Conservation (phyloP, 1,140 invertebrate species). For the Bombus pascuorum region DNA sequence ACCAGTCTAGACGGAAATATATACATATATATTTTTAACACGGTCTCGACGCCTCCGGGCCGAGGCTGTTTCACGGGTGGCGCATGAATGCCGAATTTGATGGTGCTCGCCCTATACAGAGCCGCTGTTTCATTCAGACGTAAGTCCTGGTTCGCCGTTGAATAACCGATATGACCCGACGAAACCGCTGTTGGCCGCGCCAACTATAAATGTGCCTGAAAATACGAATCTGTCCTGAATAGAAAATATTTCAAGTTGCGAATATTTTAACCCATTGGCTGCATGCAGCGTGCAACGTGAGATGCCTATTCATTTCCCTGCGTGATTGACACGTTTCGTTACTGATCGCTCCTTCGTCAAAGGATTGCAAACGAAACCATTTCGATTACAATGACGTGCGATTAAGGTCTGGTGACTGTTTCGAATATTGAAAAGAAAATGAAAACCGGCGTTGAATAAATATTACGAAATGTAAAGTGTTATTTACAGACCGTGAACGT, state of each 20-base stretch:
- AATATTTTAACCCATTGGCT: not conserved
- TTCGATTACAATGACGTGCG: not conserved
- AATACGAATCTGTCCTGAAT: not conserved
- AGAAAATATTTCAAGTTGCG: not conserved
- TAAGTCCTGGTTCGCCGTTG: slow-evolving; percentile 17
- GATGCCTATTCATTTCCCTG: too few species aligned
- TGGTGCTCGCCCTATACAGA: not conserved
- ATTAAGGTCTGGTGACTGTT: not conserved
- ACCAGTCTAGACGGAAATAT: not conserved
- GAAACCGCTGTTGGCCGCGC: slow-evolving; percentile 15
- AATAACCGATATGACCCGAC: slow-evolving; percentile 51
- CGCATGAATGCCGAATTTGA: slow-evolving; percentile 33
- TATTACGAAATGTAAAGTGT: too few species aligned
- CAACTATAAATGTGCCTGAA: too few species aligned
- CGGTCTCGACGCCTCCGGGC: not conserved
- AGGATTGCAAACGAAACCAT: too few species aligned
- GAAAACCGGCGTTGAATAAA: not conserved
- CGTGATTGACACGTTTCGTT: too few species aligned
- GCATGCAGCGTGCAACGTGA: too few species aligned
- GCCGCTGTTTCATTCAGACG: slow-evolving; percentile 30
- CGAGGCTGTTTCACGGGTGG: not conserved
- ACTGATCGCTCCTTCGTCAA: too few species aligned
- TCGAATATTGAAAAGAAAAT: not conserved
- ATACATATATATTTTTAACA: slow-evolving; percentile 23
- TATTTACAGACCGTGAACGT: too few species aligned